phyloP scores from a whole-genome alignment of 2,888 invertebrate species.

The Augochlorella aurata region DNA sequence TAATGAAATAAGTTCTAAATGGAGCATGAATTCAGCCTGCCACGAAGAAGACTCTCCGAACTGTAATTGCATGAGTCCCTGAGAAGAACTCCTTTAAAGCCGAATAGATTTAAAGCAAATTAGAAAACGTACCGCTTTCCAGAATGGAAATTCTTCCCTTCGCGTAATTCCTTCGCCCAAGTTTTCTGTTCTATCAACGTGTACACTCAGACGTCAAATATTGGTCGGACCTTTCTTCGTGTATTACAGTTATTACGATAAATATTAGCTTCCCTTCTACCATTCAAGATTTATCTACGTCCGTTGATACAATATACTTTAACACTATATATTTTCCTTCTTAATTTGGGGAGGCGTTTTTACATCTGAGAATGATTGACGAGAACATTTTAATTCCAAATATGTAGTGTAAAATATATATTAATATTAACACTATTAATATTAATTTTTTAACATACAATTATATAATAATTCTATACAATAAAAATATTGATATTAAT shows the following conservation, averaged over 20 bases:
- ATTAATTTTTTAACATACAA: no score
- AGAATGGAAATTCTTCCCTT: constrained; percentile 51
- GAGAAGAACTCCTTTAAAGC: constrained; percentile 36
- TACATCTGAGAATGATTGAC: no score
- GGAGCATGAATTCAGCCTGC: constrained; percentile 40
- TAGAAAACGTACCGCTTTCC: constrained; percentile 50
- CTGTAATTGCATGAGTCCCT: constrained; percentile 31
- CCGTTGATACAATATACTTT: not conserved
- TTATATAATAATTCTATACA: no score
- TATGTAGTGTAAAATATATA: no score
- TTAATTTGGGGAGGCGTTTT: no score
- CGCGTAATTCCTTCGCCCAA: constrained; percentile 22
- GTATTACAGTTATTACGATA: constrained; percentile 14
- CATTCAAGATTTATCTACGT: not conserved
- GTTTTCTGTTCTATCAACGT: constrained; percentile 11
- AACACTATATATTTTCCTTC: no score
- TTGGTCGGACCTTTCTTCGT: constrained; percentile 17
- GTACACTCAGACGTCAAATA: constrained; percentile 13
- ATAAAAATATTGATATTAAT: no score
- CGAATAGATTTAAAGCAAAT: constrained; percentile 51
- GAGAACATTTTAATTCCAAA: no score
- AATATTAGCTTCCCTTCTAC: not conserved
- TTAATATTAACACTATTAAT: no score
- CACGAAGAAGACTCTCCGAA: constrained; percentile 36
- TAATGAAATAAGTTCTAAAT: constrained; percentile 34